phyloP scores from a whole-genome alignment of 1,140 invertebrate species.

The Lordiphosa collinella region DNA sequence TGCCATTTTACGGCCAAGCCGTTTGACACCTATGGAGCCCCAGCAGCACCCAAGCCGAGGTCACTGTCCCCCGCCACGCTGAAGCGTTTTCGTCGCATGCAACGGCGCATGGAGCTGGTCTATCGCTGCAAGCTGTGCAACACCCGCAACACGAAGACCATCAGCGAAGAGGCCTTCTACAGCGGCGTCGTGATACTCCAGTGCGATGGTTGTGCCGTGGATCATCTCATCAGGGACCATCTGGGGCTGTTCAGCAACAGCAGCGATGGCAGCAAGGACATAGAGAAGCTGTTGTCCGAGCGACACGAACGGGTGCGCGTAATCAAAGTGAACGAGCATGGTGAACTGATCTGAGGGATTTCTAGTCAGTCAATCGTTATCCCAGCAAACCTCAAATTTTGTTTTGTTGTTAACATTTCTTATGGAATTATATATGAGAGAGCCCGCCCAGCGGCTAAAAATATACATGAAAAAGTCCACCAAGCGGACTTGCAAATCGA shows the following conservation, averaged over 20 bases:
- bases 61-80: conserved; percentile 67
- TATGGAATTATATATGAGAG: not conserved
- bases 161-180: conserved; percentile 91
- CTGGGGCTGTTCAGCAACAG: conserved; percentile 90
- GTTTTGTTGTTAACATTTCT: not conserved
- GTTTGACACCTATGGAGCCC: too few relatives aligned
- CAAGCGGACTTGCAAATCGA: conserved; percentile 12
- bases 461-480: conserved; percentile 37
- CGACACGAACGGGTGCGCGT: conserved; percentile 85
- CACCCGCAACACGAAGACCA: conserved; percentile 86
- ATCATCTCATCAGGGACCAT: conserved; percentile 95
- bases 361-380: not conserved
- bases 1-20: conserved; percentile 65
- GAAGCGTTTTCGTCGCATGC: conserved; percentile 72
- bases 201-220: conserved; percentile 91
- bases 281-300: conserved; percentile 89
- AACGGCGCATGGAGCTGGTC: conserved; percentile 85
- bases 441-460: conserved; percentile 9
- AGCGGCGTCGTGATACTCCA: conserved; percentile 93
- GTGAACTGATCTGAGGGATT: conserved; percentile 65
- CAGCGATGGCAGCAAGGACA: conserved; percentile 86
- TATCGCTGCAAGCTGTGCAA: conserved; percentile 94
- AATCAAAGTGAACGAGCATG: conserved; percentile 76
- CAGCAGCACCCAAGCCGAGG: conserved; percentile 47
- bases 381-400: not conserved